A percentile compares a stretch with the other conserved stretches of the same genome.
phyloP scores from a whole-genome alignment of 2,797 vertebrate genomes.

The Bovichtus diacanthus region DNA sequence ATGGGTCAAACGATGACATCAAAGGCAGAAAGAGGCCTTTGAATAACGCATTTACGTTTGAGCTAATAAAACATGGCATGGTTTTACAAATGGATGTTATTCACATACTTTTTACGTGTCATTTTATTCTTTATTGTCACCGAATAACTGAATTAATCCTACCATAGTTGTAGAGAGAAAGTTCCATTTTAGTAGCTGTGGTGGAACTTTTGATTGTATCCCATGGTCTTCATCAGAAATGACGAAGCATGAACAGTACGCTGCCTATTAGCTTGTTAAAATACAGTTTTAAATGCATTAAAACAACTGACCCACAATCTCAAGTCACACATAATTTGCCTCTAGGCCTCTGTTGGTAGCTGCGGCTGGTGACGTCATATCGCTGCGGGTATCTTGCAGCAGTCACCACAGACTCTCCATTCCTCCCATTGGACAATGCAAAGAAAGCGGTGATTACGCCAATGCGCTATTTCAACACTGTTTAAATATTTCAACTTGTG shows the following conservation, averaged over 20 bases:
- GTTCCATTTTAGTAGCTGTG: background rate
- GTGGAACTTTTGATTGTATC: background rate
- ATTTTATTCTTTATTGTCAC: background rate
- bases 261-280: background rate
- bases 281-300: no score
- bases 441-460: no score
- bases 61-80: background rate
- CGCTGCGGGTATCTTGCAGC: no score
- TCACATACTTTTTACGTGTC: background rate
- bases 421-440: no score
- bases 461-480: no score
- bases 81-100: background rate
- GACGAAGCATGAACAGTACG: no score
- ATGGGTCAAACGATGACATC: constrained; percentile 77
- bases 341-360: no score
- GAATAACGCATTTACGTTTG: constrained; percentile 19
- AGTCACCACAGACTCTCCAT: no score
- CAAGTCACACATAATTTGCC: no score
- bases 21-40: constrained; percentile 43
- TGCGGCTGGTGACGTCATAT: no score
- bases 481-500: no score
- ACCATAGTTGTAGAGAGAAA: background rate
- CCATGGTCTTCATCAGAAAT: background rate
- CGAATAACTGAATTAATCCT: background rate
- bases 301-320: no score